These are phyloP conservation scores for Papilio xuthus DNA, from an alignment of 1,140 invertebrate genomes.

Conservation along the genomic window DNA sequence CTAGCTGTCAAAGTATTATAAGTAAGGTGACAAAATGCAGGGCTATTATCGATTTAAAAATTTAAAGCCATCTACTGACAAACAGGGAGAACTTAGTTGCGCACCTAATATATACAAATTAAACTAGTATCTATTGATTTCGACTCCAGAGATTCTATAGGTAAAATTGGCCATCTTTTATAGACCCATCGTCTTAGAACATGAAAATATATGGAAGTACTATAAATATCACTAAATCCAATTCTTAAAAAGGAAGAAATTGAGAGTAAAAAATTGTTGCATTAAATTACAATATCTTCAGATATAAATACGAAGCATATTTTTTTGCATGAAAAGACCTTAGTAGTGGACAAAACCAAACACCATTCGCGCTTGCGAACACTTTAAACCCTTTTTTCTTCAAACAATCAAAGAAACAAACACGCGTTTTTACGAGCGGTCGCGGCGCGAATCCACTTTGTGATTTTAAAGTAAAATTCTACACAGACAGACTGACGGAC, in stretches of 20 bases:
- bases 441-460: slow-evolving; percentile 49
- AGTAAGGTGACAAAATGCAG: too few species aligned
- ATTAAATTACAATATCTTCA: background rate
- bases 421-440: slow-evolving; percentile 49
- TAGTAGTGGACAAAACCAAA: slow-evolving; percentile 39
- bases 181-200: too few species aligned
- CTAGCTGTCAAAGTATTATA: too few species aligned
- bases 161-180: too few species aligned
- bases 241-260: slow-evolving; percentile 1
- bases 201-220: too few species aligned
- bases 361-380: slow-evolving; percentile 32
- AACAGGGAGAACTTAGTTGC: too few species aligned
- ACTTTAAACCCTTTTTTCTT: slow-evolving; percentile 34
- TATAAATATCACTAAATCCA: background rate
- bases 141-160: too few species aligned
- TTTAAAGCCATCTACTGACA: too few species aligned
- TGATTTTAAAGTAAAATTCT: slow-evolving; percentile 69
- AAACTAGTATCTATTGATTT: too few species aligned
- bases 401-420: slow-evolving; percentile 48
- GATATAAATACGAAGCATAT: background rate
- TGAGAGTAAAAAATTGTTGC: background rate
- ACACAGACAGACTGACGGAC: slow-evolving; percentile 58
- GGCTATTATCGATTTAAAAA: too few species aligned
- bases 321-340: background rate
- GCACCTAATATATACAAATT: too few species aligned